Evolutionary conservation across 2,797 vertebrate genomes (phyloP).

Genomic region (Sciurus vulgaris): DNA sequence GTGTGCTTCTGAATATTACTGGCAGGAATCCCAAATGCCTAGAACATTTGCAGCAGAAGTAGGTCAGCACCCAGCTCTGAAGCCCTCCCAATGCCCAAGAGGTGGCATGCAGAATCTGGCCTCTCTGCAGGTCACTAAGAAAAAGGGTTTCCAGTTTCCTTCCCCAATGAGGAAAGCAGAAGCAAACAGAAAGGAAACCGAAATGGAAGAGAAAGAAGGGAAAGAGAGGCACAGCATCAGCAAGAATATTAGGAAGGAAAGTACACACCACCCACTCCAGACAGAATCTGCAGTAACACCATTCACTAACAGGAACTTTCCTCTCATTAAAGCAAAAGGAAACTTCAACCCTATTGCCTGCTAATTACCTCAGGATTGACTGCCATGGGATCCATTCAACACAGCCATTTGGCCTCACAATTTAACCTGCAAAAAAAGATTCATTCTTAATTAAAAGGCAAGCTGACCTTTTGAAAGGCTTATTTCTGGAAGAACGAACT

Average conservation of each 20-base stretch:
- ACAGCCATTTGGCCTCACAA: constrained; percentile 6
- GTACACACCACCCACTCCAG: not conserved
- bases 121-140: not conserved
- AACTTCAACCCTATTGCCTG: not conserved
- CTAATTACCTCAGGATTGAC: constrained; percentile 20
- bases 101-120: not conserved
- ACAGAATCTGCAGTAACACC: not conserved
- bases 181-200: not conserved
- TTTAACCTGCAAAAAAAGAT: constrained; percentile 61
- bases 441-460: constrained; percentile 68
- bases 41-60: constrained; percentile 11
- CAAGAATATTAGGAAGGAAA: not conserved
- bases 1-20: not conserved
- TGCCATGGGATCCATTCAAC: not conserved
- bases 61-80: not conserved
- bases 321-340: constrained; percentile 62
- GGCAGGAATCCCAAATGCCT: not conserved
- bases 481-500: constrained; percentile 62
- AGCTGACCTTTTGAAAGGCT: constrained; percentile 69
- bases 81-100: not conserved
- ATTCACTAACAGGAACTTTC: not conserved
- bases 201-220: not conserved
- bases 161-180: not conserved
- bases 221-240: not conserved
- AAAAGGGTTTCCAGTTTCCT: not conserved